Evolutionary conservation across 2,113 vertebrate species (phyloP).

Genomic region (western clawed frog (Xenopus tropicalis)): UCB_Xtro_10.0 CM004445.2:77592501-77593000

Average conservation of each 20-base stretch:
- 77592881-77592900: constrained; percentile 51
- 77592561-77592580: no score
- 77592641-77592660: no score
- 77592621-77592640: no score
- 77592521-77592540: no score
- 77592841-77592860: constrained; percentile 57
- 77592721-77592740: constrained; percentile 28
- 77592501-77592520: no score
- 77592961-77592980: constrained; percentile 60
- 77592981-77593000: constrained; percentile 27
- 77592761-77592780: constrained; percentile 55
- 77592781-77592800: constrained; percentile 61
- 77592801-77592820: constrained; percentile 53
- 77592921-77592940: constrained; percentile 47
- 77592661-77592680: no score
- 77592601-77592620: no score
- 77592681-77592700: no score
- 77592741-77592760: constrained; percentile 25
- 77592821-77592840: constrained; percentile 61
- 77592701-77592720: no score
- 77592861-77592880: constrained; percentile 54
- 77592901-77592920: constrained; percentile 63
- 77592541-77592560: no score
- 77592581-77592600: no score
- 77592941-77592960: constrained; percentile 60